phyloP scores from a whole-genome alignment of 2,888 invertebrate species.

The Ichneumoninae sp. region DNA sequence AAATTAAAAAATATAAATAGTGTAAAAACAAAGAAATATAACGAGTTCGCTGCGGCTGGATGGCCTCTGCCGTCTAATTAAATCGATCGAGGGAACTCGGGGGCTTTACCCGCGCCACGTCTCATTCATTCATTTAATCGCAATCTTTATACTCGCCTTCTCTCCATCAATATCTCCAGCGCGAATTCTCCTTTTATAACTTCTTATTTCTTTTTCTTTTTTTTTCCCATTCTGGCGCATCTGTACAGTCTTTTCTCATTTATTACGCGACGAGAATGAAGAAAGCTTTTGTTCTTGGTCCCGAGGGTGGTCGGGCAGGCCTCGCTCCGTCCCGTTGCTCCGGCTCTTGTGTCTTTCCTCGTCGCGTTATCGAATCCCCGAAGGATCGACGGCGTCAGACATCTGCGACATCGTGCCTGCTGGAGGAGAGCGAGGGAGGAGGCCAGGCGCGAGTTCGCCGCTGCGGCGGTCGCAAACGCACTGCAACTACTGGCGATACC shows the following conservation, averaged over 20 bases:
- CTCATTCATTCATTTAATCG: slow-evolving; percentile 54
- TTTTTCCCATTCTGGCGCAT: not conserved
- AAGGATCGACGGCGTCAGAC: slow-evolving; percentile 16
- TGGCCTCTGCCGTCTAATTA: slow-evolving; percentile 44
- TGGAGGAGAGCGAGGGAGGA: slow-evolving; percentile 21
- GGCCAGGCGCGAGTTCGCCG: slow-evolving; percentile 11
- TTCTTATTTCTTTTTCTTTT: slow-evolving; percentile 19
- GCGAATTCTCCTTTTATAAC: slow-evolving; percentile 17
- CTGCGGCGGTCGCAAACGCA: slow-evolving; percentile 43
- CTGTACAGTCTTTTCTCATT: not conserved
- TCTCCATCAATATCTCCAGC: slow-evolving; percentile 38
- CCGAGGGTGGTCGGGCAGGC: slow-evolving; percentile 5
- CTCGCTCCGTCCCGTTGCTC: not conserved
- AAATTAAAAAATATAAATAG: slow-evolving; percentile 14
- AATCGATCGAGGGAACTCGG: slow-evolving; percentile 46
- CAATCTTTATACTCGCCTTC: slow-evolving; percentile 43
- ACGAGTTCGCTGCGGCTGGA: slow-evolving; percentile 38
- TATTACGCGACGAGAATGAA: slow-evolving; percentile 5
- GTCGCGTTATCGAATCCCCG: slow-evolving; percentile 18
- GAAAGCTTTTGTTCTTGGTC: slow-evolving; percentile 40
- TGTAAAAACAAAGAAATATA: slow-evolving; percentile 28
- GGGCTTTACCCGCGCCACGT: slow-evolving; percentile 12
- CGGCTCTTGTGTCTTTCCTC: not conserved
- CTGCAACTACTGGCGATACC: slow-evolving; percentile 53
- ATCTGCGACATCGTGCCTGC: slow-evolving; percentile 4